Percentiles rank a stretch among this genome's conserved stretches.
phyloP scores from a whole-genome alignment of 2,888 invertebrate genomes.

The Sepiola atlantica region DNA sequence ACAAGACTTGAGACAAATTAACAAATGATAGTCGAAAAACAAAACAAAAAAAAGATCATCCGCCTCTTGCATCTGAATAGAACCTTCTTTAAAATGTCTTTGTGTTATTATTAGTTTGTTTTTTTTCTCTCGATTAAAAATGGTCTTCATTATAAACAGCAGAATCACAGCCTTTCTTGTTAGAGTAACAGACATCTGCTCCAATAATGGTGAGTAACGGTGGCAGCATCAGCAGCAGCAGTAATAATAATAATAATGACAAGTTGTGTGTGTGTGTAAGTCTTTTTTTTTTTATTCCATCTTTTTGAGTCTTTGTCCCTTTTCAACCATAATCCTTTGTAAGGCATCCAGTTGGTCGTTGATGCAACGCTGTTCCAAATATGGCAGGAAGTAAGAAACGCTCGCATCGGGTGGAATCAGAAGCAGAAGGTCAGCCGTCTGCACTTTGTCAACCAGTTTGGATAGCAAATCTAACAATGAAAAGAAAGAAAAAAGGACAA shows the following conservation, averaged over 20 bases:
- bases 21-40: background rate
- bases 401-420: constrained; percentile 61
- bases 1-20: constrained; percentile 6
- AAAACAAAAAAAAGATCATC: too few relatives aligned
- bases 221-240: background rate
- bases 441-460: constrained; percentile 53
- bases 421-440: constrained; percentile 55
- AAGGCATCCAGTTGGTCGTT: constrained; percentile 38
- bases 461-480: constrained; percentile 56
- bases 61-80: background rate
- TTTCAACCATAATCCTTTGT: constrained; percentile 34
- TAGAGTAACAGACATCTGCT: background rate
- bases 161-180: background rate
- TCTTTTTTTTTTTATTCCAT: background rate
- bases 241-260: background rate
- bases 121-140: background rate
- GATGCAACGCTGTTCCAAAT: constrained; percentile 54
- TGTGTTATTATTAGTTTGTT: background rate
- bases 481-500: background rate
- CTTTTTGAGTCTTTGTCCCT: constrained; percentile 35
- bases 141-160: background rate
- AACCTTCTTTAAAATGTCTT: background rate
- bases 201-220: background rate
- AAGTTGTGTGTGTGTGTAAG: background rate
- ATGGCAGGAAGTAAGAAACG: constrained; percentile 60